A percentile compares a stretch with the other conserved stretches of the same genome.
Conservation (phyloP, 2,113 vertebrate species). For the Natator depressus region DNA sequence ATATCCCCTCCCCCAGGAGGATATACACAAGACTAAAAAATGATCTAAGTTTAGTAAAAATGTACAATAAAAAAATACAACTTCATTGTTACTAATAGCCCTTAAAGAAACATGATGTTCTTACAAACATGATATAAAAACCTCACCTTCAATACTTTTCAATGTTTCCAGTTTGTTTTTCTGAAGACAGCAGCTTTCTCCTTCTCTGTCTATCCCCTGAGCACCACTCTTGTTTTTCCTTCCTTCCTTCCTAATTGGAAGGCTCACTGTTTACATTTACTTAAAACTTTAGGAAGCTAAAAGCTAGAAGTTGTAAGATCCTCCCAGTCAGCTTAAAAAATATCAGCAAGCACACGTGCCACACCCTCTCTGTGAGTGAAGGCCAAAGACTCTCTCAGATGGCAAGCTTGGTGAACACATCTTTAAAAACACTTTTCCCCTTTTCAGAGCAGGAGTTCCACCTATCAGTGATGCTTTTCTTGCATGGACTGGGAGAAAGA, state of each 20-base stretch:
- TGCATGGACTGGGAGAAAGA: neutral
- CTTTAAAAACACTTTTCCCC: neutral
- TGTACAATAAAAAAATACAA: neutral
- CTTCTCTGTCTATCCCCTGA: neutral
- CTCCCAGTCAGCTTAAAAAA: neutral
- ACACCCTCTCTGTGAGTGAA: neutral
- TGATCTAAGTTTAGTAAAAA: neutral
- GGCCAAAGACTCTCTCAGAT: neutral
- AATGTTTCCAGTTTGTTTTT: neutral
- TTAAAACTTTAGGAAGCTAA: neutral
- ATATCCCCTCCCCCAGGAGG: neutral
- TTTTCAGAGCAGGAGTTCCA: neutral
- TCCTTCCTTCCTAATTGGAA: slow-evolving; percentile 10
- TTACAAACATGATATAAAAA: neutral
- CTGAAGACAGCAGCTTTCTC: neutral
- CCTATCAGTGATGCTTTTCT: neutral
- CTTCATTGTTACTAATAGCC: neutral
- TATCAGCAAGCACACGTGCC: neutral
- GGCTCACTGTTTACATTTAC: neutral
- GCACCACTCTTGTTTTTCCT: neutral
- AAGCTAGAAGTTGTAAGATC: neutral
- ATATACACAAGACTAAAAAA: neutral
- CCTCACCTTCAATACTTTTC: neutral
- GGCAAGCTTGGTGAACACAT: neutral
- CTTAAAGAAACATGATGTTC: neutral